Percentiles rank a stretch among this genome's conserved stretches.
These are phyloP conservation scores for Falco rusticolus DNA, from an alignment of 2,797 vertebrate species.

Conservation along the genomic window DNA sequence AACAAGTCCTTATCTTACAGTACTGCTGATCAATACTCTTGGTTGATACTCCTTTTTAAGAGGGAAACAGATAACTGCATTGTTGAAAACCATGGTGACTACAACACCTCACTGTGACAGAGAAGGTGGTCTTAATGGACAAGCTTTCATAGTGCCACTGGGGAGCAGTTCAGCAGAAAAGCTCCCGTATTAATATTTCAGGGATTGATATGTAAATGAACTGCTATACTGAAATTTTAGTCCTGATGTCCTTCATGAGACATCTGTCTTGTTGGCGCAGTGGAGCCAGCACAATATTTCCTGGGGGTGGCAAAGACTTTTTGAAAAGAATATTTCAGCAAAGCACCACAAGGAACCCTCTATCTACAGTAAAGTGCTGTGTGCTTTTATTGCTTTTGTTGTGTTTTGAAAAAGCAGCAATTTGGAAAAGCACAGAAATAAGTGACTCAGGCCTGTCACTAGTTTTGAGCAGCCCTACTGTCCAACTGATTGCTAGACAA, in stretches of 20 bases:
- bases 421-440: background rate
- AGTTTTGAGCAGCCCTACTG: background rate
- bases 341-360: background rate
- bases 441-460: background rate
- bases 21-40: background rate
- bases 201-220: conserved; percentile 1
- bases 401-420: background rate
- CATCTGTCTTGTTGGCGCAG: background rate
- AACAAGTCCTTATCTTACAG: background rate
- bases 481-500: background rate
- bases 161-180: background rate
- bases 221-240: background rate
- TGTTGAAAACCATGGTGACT: background rate
- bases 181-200: background rate
- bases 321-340: background rate
- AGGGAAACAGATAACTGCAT: background rate
- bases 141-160: background rate
- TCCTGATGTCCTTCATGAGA: background rate
- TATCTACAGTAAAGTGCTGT: background rate
- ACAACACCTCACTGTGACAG: background rate
- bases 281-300: background rate
- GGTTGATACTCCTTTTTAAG: background rate
- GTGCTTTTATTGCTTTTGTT: background rate
- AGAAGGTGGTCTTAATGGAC: background rate
- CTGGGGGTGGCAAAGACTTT: background rate